A percentile compares a stretch with the other conserved stretches of the same genome.
Evolutionary conservation across 2,113 vertebrate genomes (phyloP).

Genomic region (Tachycineta bicolor): DNA sequence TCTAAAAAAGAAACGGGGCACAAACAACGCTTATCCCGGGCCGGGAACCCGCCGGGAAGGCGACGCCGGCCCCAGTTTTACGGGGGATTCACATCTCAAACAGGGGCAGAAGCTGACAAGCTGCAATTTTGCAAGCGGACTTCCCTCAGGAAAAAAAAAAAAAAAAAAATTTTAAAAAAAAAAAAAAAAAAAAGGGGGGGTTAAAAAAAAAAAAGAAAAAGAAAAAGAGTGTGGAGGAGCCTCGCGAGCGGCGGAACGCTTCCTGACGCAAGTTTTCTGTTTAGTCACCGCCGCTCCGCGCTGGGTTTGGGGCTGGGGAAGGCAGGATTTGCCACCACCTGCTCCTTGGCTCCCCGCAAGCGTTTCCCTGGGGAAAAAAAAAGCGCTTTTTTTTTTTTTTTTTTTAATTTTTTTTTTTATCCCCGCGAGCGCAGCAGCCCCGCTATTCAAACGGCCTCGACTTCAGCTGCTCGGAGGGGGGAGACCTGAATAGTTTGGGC

Average conservation of each 20-base stretch:
- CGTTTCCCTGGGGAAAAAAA: background rate
- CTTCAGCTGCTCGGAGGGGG: background rate
- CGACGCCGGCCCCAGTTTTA: accelerated
- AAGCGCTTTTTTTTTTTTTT: background rate
- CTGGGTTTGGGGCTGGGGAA: background rate
- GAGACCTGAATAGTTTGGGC: background rate
- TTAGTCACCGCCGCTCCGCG: background rate
- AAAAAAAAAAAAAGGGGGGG: background rate
- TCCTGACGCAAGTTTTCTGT: background rate
- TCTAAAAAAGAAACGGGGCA: background rate
- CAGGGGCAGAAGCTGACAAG: background rate
- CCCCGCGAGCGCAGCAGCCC: background rate
- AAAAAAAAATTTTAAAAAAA: too few species aligned
- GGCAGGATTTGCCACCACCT: constrained; percentile 16
- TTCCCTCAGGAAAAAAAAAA: background rate
- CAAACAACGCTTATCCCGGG: background rate
- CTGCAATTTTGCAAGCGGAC: background rate
- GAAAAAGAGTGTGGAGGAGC: background rate
- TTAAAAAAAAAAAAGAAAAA: too few species aligned
- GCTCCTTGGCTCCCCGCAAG: background rate
- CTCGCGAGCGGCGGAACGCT: background rate
- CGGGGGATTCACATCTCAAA: background rate
- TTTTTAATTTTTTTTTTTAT: too few species aligned
- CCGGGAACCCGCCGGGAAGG: accelerated
- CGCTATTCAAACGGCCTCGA: background rate